A percentile compares a stretch with the other conserved stretches of the same genome.
These are phyloP conservation scores for Theristicus caerulescens DNA, from an alignment of 2,113 vertebrate species.

Conservation along the genomic window DNA sequence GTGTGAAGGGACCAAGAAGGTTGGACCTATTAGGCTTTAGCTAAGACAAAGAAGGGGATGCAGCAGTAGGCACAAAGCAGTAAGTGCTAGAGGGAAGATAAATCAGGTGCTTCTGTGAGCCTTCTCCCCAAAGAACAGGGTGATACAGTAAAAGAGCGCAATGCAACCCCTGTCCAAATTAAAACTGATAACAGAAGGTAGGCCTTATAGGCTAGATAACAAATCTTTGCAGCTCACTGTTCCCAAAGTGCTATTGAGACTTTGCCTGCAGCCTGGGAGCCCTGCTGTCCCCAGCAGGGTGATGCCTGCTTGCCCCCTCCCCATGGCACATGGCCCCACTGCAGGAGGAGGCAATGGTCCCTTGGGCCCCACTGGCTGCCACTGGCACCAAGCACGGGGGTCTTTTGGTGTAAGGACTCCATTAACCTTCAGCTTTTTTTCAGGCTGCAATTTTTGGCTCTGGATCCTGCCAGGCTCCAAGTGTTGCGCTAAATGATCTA, in stretches of 20 bases:
- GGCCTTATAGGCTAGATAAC: neutral
- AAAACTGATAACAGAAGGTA: slow-evolving; percentile 1
- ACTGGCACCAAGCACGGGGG: rapidly evolving
- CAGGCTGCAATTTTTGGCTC: neutral
- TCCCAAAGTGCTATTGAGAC: neutral
- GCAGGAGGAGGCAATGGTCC: neutral
- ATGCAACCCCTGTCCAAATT: neutral
- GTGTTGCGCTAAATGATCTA: neutral
- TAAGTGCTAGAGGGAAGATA: neutral
- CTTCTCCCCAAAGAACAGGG: neutral
- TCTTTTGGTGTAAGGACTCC: neutral
- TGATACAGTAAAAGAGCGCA: neutral
- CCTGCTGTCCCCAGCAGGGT: neutral
- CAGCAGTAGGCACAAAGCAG: neutral
- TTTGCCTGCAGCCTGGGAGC: neutral
- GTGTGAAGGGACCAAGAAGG: neutral
- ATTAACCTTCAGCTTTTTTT: neutral
- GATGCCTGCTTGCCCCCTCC: neutral
- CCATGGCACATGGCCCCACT: rapidly evolving
- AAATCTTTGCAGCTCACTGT: neutral
- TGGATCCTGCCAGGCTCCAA: neutral
- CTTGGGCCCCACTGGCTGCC: neutral
- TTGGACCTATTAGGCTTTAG: neutral
- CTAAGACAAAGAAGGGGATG: neutral
- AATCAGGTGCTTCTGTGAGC: neutral